phyloP scores from a whole-genome alignment of 2,113 vertebrate species.

The Chaetorhynchus papuensis region DNA sequence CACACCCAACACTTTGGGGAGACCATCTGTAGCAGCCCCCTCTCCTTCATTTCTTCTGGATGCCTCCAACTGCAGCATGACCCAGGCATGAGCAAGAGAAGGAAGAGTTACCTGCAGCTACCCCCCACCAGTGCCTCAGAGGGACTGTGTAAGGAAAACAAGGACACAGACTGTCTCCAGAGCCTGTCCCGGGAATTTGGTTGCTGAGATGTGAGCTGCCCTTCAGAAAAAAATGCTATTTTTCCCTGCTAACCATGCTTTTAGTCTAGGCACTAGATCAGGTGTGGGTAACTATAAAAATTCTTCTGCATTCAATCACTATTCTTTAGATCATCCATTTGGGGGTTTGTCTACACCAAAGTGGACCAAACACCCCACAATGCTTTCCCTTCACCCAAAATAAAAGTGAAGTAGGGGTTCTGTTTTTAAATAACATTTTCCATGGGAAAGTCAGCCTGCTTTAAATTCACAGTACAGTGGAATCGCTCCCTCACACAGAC shows the following conservation, averaged over 20 bases:
- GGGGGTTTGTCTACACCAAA: neutral
- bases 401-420: neutral
- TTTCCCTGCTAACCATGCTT: neutral
- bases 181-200: neutral
- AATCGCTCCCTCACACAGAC: neutral
- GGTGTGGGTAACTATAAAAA: neutral
- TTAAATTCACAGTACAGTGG: neutral
- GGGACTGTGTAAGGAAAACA: accelerated
- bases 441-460: neutral
- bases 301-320: neutral
- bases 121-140: neutral
- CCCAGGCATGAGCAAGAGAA: neutral
- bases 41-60: neutral
- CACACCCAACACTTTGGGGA: neutral
- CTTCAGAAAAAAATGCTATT: accelerated
- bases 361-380: neutral
- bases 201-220: neutral
- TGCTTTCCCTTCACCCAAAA: neutral
- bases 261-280: neutral
- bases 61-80: neutral
- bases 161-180: neutral
- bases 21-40: neutral
- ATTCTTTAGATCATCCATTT: neutral
- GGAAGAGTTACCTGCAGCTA: neutral
- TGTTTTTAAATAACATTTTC: neutral